phyloP scores from a whole-genome alignment of 2,888 invertebrate species.

The Idaea dimidiata region DNA sequence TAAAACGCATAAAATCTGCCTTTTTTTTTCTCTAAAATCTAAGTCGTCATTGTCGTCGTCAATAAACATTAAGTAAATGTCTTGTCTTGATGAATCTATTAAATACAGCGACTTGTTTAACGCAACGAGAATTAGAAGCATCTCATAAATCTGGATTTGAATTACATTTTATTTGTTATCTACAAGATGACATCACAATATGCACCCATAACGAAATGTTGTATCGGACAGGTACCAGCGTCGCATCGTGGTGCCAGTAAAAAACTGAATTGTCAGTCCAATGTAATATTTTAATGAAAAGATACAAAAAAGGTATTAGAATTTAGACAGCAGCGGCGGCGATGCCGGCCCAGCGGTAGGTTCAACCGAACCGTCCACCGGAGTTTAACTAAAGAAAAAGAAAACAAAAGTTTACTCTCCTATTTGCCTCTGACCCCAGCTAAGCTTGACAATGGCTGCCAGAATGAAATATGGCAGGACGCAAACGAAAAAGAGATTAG shows the following conservation, averaged over 20 bases:
- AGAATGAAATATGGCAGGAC: slow-evolving; percentile 78
- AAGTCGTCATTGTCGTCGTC: not conserved
- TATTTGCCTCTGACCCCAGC: slow-evolving; percentile 78
- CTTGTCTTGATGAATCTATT: not conserved
- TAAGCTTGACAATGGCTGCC: slow-evolving; percentile 79
- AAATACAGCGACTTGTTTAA: not conserved
- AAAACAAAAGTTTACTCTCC: slow-evolving; percentile 74
- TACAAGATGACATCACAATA: slow-evolving; percentile 42
- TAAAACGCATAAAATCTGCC: not conserved
- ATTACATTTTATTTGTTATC: slow-evolving; percentile 8
- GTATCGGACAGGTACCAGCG: slow-evolving; percentile 36
- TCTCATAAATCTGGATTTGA: slow-evolving; percentile 30
- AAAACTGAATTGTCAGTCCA: slow-evolving; percentile 68
- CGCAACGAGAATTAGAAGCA: too few species aligned
- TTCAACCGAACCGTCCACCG: slow-evolving; percentile 63
- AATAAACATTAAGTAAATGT: not conserved
- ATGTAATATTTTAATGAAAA: slow-evolving; percentile 79
- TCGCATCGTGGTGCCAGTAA: slow-evolving; percentile 51
- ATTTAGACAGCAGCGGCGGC: slow-evolving; percentile 72
- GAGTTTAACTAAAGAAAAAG: slow-evolving; percentile 71
- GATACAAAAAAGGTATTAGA: slow-evolving; percentile 67
- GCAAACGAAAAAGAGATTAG: slow-evolving; percentile 77
- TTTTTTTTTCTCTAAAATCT: not conserved
- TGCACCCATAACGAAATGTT: slow-evolving; percentile 54
- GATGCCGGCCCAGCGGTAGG: slow-evolving; percentile 49